phyloP scores from a whole-genome alignment of 2,888 invertebrate species.

The Drosophila dives region DNA sequence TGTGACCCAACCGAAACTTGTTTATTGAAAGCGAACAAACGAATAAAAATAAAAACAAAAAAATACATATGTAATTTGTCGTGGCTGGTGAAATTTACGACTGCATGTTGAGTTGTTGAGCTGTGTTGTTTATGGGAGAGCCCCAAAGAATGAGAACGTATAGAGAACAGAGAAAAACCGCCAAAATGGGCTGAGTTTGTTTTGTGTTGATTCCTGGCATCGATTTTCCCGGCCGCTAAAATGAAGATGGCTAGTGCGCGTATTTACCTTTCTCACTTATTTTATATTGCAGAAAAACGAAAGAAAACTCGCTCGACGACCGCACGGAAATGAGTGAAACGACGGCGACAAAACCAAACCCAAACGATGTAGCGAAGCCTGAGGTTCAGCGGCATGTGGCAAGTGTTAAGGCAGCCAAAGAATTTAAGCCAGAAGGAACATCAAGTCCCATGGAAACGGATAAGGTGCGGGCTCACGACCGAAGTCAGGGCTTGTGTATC shows the following conservation, averaged over 20 bases:
- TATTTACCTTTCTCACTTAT: slow-evolving; percentile 20
- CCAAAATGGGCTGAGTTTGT: slow-evolving; percentile 75
- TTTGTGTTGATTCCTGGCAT: slow-evolving; percentile 50
- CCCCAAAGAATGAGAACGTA: slow-evolving; percentile 62
- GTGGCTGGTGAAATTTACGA: slow-evolving; percentile 69
- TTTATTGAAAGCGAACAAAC: slow-evolving; percentile 77
- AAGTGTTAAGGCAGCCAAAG: slow-evolving; percentile 41
- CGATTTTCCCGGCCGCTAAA: slow-evolving; percentile 69
- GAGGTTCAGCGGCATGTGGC: slow-evolving; percentile 28
- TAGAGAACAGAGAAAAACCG: slow-evolving; percentile 70
- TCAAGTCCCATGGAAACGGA: slow-evolving; percentile 30
- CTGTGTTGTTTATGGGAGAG: slow-evolving; percentile 36
- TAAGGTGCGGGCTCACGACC: slow-evolving; percentile 44
- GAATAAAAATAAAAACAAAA: slow-evolving; percentile 81
- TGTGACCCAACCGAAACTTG: slow-evolving; percentile 62
- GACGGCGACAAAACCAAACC: slow-evolving; percentile 21
- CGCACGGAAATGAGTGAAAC: slow-evolving; percentile 59
- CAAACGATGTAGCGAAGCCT: slow-evolving; percentile 36
- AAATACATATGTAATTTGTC: slow-evolving; percentile 70
- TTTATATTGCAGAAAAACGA: slow-evolving; percentile 40
- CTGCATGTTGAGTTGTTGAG: slow-evolving; percentile 52
- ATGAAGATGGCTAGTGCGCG: slow-evolving; percentile 6
- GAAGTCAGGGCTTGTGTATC: slow-evolving; percentile 18
- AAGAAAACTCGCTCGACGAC: not conserved
- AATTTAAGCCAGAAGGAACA: slow-evolving; percentile 20